Percentiles rank a stretch among this genome's conserved stretches.
Conservation (phyloP, 2,113 vertebrate species). For the Microcebus tavaratra region DNA sequence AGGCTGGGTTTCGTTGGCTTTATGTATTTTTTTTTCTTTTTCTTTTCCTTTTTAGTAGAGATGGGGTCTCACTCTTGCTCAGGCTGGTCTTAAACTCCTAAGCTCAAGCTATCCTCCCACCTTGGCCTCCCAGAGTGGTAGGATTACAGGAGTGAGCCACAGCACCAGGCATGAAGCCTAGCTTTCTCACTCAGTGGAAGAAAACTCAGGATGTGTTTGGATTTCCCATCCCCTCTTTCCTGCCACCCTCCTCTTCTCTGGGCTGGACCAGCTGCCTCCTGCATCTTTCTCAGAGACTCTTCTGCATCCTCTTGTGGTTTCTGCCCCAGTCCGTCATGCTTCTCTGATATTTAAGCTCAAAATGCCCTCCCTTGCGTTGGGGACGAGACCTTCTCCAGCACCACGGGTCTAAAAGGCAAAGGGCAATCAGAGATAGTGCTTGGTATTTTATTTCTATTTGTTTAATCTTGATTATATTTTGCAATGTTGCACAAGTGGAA, state of each 20-base stretch:
- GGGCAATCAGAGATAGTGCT: not conserved
- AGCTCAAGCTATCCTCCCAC: too few species aligned
- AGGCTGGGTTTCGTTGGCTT: too few species aligned
- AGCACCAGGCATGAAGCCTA: not conserved
- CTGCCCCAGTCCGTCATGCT: not conserved
- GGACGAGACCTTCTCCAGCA: not conserved
- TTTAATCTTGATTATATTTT: slow-evolving; percentile 13
- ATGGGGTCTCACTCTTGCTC: too few species aligned
- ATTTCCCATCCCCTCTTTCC: not conserved
- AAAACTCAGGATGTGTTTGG: not conserved
- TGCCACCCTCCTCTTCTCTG: not conserved
- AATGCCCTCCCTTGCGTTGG: not conserved
- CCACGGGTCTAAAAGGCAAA: not conserved
- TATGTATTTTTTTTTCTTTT: too few species aligned
- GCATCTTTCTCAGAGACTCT: not conserved
- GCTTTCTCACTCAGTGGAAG: not conserved
- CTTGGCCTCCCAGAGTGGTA: too few species aligned
- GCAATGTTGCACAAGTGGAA: not conserved
- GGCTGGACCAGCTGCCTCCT: not conserved
- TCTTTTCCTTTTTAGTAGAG: too few species aligned
- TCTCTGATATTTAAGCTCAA: not conserved
- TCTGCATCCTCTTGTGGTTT: not conserved
- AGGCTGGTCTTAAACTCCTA: too few species aligned
- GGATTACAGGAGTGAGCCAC: too few species aligned
- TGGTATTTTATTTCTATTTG: not conserved